Evolutionary conservation across 2,888 invertebrate species (phyloP).

Genomic region (Leucoptera coffeella): DNA sequence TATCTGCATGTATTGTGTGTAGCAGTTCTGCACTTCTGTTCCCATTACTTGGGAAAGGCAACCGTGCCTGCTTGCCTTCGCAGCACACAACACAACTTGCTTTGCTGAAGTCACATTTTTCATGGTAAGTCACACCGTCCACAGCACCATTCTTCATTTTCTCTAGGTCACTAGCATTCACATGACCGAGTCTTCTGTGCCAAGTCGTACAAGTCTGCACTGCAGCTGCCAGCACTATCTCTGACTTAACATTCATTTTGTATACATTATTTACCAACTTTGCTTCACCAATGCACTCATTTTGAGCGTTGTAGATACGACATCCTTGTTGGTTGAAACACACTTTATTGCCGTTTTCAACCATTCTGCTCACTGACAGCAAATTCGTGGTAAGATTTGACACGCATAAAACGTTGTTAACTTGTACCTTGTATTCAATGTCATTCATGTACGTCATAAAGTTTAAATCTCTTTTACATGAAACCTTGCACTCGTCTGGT

Average conservation of each 20-base stretch:
- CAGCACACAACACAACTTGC: conserved; percentile 8
- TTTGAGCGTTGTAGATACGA: neutral
- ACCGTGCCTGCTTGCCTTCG: conserved; percentile 9
- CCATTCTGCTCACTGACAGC: conserved; percentile 2
- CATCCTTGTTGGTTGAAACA: conserved; percentile 1
- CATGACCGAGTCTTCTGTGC: conserved; percentile 7
- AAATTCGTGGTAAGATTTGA: conserved; percentile 2
- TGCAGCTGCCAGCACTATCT: conserved; percentile 5
- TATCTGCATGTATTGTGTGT: conserved; percentile 8
- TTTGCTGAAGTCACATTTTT: conserved; percentile 4
- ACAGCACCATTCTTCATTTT: conserved; percentile 8
- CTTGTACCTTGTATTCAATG: conserved; percentile 3
- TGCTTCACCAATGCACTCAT: conserved; percentile 1
- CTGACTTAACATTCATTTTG: neutral
- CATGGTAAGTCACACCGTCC: conserved; percentile 6
- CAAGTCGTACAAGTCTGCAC: conserved; percentile 3
- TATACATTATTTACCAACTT: conserved; percentile 1
- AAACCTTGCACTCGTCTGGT: conserved; percentile 3
- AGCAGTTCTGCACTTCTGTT: conserved; percentile 4
- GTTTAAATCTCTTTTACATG: conserved; percentile 5
- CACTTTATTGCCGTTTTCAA: conserved; percentile 1
- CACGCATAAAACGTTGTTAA: conserved; percentile 1
- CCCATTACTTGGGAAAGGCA: conserved; percentile 7
- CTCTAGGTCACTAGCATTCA: conserved; percentile 5
- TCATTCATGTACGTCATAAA: conserved; percentile 4